Evolutionary conservation across 2,113 vertebrate genomes (phyloP).

Genomic region (Dromaius novaehollandiae): DNA sequence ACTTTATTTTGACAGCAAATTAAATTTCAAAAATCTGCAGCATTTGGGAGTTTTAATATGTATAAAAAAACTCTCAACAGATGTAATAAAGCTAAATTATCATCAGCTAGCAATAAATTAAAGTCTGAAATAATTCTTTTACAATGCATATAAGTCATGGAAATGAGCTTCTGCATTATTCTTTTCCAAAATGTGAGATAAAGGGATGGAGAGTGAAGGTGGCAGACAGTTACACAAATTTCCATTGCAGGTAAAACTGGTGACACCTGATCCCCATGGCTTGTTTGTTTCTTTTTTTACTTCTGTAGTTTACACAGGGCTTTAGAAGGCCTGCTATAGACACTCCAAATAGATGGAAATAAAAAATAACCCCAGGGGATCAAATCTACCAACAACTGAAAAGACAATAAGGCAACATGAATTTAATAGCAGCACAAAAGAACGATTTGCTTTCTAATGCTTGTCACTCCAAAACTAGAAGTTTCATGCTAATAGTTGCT

Average conservation of each 20-base stretch:
- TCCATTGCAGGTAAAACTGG: not conserved
- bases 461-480: not conserved
- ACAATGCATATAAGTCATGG: not conserved
- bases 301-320: not conserved
- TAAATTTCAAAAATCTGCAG: not conserved
- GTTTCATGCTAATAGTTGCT: not conserved
- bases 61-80: not conserved
- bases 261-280: not conserved
- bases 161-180: not conserved
- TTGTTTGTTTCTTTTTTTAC: accelerated
- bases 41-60: not conserved
- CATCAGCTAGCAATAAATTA: not conserved
- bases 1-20: not conserved
- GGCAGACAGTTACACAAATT: not conserved
- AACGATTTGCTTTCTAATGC: not conserved
- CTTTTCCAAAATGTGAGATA: not conserved
- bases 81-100: not conserved
- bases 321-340: constrained; percentile 31
- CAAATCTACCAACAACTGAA: not conserved
- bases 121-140: not conserved
- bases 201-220: not conserved
- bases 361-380: not conserved
- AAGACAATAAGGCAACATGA: not conserved
- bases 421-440: not conserved
- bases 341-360: not conserved